phyloP scores from a whole-genome alignment of 2,797 vertebrate genomes.

The Siniperca obscura region DNA sequence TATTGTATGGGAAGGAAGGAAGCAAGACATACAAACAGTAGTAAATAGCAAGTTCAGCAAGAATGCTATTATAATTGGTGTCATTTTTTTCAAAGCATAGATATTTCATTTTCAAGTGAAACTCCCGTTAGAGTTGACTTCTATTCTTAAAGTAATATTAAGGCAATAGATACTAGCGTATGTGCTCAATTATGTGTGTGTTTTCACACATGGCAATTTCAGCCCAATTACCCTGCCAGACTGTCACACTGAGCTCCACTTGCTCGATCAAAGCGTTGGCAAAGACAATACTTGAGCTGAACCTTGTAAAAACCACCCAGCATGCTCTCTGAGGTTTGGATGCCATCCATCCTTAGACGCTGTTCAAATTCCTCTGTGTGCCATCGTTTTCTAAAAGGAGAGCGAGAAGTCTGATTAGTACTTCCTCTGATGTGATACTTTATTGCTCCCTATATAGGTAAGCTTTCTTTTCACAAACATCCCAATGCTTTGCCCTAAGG shows the following conservation, averaged over 20 bases:
- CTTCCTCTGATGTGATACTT: constrained; percentile 30
- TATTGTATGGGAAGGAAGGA: neutral
- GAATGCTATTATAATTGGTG: neutral
- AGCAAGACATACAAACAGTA: neutral
- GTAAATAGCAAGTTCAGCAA: neutral
- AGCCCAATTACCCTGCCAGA: constrained; percentile 75
- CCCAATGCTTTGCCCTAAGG: neutral
- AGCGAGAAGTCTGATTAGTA: constrained; percentile 49
- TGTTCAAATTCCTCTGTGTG: constrained; percentile 41
- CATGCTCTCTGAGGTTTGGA: constrained; percentile 68
- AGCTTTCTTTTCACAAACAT: constrained; percentile 7
- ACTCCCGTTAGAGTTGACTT: neutral
- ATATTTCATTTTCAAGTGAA: constrained; percentile 1
- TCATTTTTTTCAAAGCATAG: constrained; percentile 1
- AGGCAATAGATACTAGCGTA: constrained; percentile 7
- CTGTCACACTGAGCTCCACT: constrained; percentile 73
- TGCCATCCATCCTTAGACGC: constrained; percentile 56
- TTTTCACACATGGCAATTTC: constrained; percentile 58
- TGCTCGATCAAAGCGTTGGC: constrained; percentile 75
- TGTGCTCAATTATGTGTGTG: constrained; percentile 20
- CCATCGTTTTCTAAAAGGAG: constrained; percentile 38
- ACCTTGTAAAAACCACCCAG: constrained; percentile 71
- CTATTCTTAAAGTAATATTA: constrained; percentile 1
- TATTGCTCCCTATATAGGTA: constrained; percentile 35
- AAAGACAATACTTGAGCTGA: constrained; percentile 67